phyloP scores from a whole-genome alignment of 2,113 vertebrate genomes.

The Hyaena hyaena region DNA sequence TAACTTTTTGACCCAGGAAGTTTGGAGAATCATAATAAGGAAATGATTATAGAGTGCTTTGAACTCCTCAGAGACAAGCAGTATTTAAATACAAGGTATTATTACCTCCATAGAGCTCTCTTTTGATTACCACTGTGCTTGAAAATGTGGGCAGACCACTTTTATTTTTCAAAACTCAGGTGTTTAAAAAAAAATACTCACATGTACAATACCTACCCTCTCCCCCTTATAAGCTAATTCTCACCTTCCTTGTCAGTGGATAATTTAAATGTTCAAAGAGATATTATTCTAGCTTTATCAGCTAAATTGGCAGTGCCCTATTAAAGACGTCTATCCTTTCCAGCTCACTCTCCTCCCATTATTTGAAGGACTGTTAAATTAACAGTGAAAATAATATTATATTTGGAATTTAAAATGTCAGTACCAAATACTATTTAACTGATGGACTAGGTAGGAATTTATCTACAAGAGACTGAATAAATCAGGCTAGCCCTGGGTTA shows the following conservation, averaged over 20 bases:
- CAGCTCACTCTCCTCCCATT: conserved; percentile 37
- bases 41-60: conserved; percentile 76
- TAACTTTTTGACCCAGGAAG: conserved; percentile 80
- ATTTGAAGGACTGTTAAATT: conserved; percentile 56
- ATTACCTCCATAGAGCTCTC: conserved; percentile 72
- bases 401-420: conserved; percentile 70
- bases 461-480: conserved; percentile 74
- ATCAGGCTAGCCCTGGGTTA: background rate
- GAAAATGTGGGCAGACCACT: conserved; percentile 76
- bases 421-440: conserved; percentile 70
- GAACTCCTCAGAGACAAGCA: conserved; percentile 74
- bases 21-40: conserved; percentile 74
- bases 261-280: conserved; percentile 76
- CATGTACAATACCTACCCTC: conserved; percentile 49
- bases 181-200: conserved; percentile 72
- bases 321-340: conserved; percentile 70
- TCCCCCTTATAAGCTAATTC: conserved; percentile 57
- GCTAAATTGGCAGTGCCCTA: conserved; percentile 51
- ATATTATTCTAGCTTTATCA: conserved; percentile 73
- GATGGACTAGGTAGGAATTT: conserved; percentile 67
- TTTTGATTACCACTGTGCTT: conserved; percentile 75
- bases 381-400: conserved; percentile 76
- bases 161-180: conserved; percentile 78
- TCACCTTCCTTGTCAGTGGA: conserved; percentile 66
- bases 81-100: conserved; percentile 78